These are phyloP conservation scores for Cricetomys ansorgei DNA, from an alignment of 2,113 vertebrate species.

Conservation along the genomic window DNA sequence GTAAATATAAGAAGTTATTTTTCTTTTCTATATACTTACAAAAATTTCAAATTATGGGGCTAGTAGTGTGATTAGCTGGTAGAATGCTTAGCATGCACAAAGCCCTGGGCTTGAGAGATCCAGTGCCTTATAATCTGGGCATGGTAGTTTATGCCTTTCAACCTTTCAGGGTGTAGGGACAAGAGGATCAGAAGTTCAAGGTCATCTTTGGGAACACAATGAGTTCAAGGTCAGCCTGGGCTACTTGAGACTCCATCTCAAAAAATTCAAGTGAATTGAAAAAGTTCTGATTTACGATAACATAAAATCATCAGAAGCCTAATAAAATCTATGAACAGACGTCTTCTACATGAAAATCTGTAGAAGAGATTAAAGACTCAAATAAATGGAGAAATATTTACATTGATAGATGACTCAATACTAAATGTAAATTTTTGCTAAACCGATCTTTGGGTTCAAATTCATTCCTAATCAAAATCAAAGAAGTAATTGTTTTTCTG, in stretches of 20 bases:
- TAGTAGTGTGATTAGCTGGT: neutral
- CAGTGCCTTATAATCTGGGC: neutral
- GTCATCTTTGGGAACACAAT: neutral
- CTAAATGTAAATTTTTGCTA: neutral
- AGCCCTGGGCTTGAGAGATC: neutral
- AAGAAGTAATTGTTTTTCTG: neutral
- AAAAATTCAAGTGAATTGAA: neutral
- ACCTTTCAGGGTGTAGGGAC: neutral
- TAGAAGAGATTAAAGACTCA: neutral
- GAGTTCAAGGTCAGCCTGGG: neutral
- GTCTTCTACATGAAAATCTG: neutral
- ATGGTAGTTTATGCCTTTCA: neutral
- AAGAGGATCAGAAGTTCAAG: neutral
- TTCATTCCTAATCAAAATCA: neutral
- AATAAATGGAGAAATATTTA: neutral
- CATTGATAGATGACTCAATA: neutral
- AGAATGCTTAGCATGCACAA: too few relatives aligned
- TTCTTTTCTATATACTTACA: neutral
- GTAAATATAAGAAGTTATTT: neutral
- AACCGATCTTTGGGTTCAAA: neutral
- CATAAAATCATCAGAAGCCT: neutral
- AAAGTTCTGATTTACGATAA: neutral
- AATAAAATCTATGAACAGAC: constrained; percentile 18
- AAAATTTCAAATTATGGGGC: neutral
- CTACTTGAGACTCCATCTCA: neutral